These are phyloP conservation scores for Cheilosia soror DNA, from an alignment of 2,888 invertebrate genomes.

Conservation along the genomic window DNA sequence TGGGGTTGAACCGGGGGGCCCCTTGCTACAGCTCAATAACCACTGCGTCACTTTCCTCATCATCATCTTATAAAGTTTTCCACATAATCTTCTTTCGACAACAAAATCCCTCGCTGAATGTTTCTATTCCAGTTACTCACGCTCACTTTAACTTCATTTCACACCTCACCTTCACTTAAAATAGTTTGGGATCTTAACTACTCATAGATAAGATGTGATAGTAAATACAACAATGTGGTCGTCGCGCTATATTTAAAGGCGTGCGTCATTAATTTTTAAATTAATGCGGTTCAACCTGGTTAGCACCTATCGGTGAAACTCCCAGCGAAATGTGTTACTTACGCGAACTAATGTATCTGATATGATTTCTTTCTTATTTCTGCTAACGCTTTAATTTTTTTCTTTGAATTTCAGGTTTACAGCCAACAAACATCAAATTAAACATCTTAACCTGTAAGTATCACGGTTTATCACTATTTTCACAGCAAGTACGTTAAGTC, in stretches of 20 bases:
- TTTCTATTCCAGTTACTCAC: too few relatives aligned
- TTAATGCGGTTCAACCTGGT: background rate
- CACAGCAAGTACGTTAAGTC: constrained; percentile 1
- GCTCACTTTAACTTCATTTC: too few relatives aligned
- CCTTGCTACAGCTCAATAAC: too few relatives aligned
- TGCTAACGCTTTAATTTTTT: background rate
- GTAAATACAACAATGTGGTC: background rate
- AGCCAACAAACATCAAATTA: background rate
- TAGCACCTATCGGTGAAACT: constrained; percentile 28
- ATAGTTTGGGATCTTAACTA: background rate
- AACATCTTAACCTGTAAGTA: constrained; percentile 33
- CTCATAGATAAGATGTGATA: constrained; percentile 9
- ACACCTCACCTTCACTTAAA: background rate
- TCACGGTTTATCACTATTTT: background rate
- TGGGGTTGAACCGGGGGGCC: too few relatives aligned
- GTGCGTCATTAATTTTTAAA: constrained; percentile 18
- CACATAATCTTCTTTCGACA: too few relatives aligned
- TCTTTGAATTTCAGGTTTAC: constrained; percentile 16
- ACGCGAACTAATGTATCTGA: background rate
- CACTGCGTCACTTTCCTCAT: too few relatives aligned
- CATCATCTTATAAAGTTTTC: too few relatives aligned
- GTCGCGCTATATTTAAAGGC: background rate
- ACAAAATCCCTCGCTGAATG: too few relatives aligned
- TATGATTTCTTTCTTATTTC: background rate
- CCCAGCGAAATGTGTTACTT: background rate